Conservation (phyloP, 1,140 invertebrate genomes). For the Cylas formicarius region DNA sequence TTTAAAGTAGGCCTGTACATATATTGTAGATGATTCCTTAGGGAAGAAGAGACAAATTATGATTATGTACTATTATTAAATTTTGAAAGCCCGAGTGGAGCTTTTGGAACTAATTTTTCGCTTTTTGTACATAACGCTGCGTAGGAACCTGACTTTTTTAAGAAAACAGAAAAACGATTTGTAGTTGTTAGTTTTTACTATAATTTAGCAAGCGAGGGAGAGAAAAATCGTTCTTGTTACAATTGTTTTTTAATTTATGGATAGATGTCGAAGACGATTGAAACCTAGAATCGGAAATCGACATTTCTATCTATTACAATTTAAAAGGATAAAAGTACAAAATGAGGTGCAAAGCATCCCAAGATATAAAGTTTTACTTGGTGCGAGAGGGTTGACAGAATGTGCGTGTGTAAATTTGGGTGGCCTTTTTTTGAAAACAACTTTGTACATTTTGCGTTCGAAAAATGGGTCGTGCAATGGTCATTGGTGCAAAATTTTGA, state of each 20-base stretch:
- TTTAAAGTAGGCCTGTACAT: conserved; percentile 2
- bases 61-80: too few relatives aligned
- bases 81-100: too few relatives aligned
- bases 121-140: conserved; percentile 24
- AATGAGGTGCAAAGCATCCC: conserved; percentile 26
- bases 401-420: too few relatives aligned
- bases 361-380: conserved; percentile 19
- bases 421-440: not conserved
- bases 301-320: conserved; percentile 27
- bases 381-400: conserved; percentile 5
- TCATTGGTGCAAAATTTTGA: conserved; percentile 1
- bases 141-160: conserved; percentile 20
- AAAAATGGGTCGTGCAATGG: not conserved
- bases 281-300: conserved; percentile 11
- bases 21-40: not conserved
- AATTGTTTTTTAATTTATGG: conserved; percentile 19
- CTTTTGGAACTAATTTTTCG: conserved; percentile 8
- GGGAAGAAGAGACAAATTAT: too few relatives aligned
- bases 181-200: conserved; percentile 25
- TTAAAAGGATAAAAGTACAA: conserved; percentile 32
- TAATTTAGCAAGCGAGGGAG: too few relatives aligned
- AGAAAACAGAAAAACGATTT: conserved; percentile 17
- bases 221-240: conserved; percentile 26
- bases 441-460: not conserved
- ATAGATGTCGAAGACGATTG: conserved; percentile 3